Evolutionary conservation across 2,797 vertebrate species (phyloP).

Genomic region (Thamnophis elegans): DNA sequence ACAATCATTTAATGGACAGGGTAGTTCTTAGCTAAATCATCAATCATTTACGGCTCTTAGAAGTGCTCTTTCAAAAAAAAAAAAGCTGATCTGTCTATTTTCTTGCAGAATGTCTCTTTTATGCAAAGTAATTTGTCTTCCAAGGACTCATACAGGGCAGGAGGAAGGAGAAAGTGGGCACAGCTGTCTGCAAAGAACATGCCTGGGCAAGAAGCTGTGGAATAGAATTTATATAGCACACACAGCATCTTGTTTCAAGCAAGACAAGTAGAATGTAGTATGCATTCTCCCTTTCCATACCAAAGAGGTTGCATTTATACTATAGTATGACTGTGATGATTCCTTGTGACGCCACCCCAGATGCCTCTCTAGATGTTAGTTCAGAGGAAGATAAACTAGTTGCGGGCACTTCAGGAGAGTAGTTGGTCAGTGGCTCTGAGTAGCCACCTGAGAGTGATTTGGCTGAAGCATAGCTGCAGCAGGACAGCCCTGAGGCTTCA

Average conservation of each 20-base stretch:
- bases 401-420: not conserved
- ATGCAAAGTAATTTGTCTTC: conserved; percentile 14
- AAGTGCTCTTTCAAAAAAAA: conserved; percentile 14
- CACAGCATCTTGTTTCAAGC: not conserved
- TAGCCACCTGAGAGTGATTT: not conserved
- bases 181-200: conserved; percentile 11
- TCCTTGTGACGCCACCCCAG: not conserved
- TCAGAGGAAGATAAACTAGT: not conserved
- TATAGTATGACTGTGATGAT: not conserved
- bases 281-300: not conserved
- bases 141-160: not conserved
- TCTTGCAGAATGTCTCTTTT: conserved; percentile 5
- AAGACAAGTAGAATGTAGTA: not conserved
- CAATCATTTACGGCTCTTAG: not conserved
- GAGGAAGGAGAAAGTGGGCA: not conserved
- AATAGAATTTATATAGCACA: not conserved
- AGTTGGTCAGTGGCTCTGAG: not conserved
- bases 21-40: not conserved
- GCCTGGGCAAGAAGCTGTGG: not conserved
- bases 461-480: not conserved
- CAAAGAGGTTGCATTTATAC: not conserved
- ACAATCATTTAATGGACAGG: not conserved
- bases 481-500: not conserved
- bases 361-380: not conserved
- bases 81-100: not conserved